phyloP scores from a whole-genome alignment of 2,797 vertebrate species.

The Sciurus vulgaris region DNA sequence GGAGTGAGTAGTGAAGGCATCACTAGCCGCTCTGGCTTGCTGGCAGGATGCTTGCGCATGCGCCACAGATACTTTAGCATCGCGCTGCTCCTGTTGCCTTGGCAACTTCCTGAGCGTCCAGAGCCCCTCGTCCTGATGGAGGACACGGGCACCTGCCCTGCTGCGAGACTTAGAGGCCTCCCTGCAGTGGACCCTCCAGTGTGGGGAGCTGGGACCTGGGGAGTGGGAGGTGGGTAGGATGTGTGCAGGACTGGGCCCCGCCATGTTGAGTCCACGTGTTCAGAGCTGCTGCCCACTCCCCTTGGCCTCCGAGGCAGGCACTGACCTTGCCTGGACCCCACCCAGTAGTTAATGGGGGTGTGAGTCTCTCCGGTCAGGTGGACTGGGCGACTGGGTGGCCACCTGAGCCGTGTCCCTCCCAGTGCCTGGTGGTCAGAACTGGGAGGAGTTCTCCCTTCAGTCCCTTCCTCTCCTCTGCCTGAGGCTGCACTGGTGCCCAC shows the following conservation, averaged over 20 bases:
- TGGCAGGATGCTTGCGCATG: too few species aligned
- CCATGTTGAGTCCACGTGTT: not conserved
- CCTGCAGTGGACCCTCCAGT: not conserved
- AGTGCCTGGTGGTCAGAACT: not conserved
- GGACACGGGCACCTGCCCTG: not conserved
- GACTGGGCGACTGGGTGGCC: not conserved
- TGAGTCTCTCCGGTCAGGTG: not conserved
- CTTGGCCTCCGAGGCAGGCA: not conserved
- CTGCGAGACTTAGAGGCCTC: not conserved
- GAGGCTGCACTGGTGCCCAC: not conserved
- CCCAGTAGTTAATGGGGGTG: not conserved
- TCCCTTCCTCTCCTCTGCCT: not conserved
- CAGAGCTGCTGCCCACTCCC: not conserved
- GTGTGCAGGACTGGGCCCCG: too few species aligned
- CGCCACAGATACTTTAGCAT: too few species aligned
- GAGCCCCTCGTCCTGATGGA: not conserved
- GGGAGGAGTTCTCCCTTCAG: not conserved
- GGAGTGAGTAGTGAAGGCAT: not conserved
- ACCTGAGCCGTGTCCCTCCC: not conserved
- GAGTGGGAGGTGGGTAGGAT: not conserved
- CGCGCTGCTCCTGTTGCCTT: not conserved
- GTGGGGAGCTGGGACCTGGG: not conserved
- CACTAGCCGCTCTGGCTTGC: too few species aligned
- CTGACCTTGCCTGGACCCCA: not conserved
- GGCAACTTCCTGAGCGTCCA: not conserved